phyloP scores from a whole-genome alignment of 1,140 invertebrate species.

The Zophobas atratus region DNA sequence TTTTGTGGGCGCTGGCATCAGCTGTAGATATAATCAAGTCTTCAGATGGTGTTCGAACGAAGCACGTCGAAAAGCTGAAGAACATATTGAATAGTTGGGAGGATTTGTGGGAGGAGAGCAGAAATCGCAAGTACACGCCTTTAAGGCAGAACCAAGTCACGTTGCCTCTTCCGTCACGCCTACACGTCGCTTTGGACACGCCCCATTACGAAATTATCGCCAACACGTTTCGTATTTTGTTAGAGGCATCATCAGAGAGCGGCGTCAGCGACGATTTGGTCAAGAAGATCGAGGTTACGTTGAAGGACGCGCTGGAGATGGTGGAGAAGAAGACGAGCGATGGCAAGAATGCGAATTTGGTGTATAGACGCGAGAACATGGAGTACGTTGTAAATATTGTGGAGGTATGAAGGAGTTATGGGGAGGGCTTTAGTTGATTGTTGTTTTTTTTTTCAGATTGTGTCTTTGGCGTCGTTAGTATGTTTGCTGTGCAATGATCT shows the following conservation, averaged over 20 bases:
- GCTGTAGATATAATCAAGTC: conserved; percentile 57
- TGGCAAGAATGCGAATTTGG: conserved; percentile 51
- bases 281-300: conserved; percentile 50
- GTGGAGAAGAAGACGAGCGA: conserved; percentile 49
- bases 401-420: conserved; percentile 56
- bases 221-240: conserved; percentile 57
- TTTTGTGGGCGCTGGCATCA: conserved; percentile 55
- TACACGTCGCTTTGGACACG: conserved; percentile 58
- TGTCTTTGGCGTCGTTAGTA: conserved; percentile 57
- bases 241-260: conserved; percentile 53
- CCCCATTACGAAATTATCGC: conserved; percentile 58
- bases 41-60: conserved; percentile 54
- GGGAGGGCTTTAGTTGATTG: conserved; percentile 1
- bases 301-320: conserved; percentile 51
- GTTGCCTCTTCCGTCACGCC: conserved; percentile 60
- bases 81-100: conserved; percentile 60
- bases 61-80: conserved; percentile 56
- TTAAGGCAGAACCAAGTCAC: conserved; percentile 58
- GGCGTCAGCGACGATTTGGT: conserved; percentile 44
- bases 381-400: conserved; percentile 61
- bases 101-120: conserved; percentile 50
- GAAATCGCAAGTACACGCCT: conserved; percentile 50
- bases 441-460: conserved; percentile 50
- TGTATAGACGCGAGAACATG: conserved; percentile 57
- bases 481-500: conserved; percentile 61